Conservation (phyloP, 2,113 vertebrate species). For the Serinus canaria region DNA sequence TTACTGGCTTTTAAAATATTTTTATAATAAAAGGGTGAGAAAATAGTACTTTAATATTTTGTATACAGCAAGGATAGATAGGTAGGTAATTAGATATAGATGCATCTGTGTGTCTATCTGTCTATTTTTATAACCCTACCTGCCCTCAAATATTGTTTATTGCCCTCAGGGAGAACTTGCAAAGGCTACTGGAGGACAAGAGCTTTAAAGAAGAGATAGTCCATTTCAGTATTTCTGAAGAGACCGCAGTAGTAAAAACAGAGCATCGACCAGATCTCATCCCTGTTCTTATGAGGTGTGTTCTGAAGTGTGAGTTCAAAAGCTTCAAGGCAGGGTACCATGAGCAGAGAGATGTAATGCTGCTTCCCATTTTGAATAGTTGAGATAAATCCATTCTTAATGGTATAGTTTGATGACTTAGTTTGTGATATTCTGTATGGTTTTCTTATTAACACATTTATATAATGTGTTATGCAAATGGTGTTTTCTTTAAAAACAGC, state of each 20-base stretch:
- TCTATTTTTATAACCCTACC: neutral
- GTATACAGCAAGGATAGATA: neutral
- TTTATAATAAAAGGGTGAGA: neutral
- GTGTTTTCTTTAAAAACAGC: neutral
- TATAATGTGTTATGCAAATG: neutral
- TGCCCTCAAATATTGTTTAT: neutral
- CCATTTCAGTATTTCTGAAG: slow-evolving; percentile 93
- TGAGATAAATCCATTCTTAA: neutral
- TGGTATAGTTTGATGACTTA: neutral
- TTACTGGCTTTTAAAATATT: neutral
- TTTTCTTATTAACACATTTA: neutral
- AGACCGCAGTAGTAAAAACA: slow-evolving; percentile 81
- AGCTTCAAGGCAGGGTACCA: neutral
- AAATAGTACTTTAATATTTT: neutral
- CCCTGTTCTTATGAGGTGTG: slow-evolving; percentile 93
- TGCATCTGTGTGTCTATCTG: neutral
- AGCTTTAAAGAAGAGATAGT: slow-evolving; percentile 95
- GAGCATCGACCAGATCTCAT: slow-evolving; percentile 85
- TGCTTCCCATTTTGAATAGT: neutral
- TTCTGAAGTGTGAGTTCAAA: neutral
- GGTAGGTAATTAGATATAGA: neutral
- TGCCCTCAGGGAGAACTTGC: slow-evolving; percentile 86
- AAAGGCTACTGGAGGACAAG: slow-evolving; percentile 89
- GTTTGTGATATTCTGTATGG: neutral
- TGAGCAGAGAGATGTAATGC: neutral